Evolutionary conservation across 2,797 vertebrate species (phyloP).

Genomic region (Fringilla coelebs): DNA sequence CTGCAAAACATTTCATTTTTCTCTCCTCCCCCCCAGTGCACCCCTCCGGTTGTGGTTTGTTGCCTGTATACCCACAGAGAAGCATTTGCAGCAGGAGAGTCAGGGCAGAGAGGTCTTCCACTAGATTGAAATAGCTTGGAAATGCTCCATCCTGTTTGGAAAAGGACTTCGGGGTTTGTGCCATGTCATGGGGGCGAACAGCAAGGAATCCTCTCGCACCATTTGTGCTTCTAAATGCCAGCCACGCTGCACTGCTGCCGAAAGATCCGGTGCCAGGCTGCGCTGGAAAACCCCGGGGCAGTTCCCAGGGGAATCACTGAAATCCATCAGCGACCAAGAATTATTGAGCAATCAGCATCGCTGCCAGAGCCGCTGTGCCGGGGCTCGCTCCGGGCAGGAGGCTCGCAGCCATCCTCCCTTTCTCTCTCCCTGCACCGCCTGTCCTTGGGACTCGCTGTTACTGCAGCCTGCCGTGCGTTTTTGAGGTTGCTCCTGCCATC

Average conservation of each 20-base stretch:
- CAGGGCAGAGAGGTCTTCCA: not conserved
- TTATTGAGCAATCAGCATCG: not conserved
- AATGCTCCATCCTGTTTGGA: not conserved
- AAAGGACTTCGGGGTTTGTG: not conserved
- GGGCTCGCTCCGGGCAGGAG: not conserved
- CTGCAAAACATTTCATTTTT: not conserved
- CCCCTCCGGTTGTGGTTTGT: not conserved
- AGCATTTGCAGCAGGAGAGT: not conserved
- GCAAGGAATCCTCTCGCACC: not conserved
- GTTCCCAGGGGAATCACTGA: not conserved
- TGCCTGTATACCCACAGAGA: not conserved
- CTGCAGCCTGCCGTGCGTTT: not conserved
- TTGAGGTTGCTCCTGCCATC: not conserved
- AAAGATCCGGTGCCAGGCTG: not conserved
- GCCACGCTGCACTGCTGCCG: accelerated
- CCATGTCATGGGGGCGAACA: not conserved
- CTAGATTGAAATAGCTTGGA: not conserved
- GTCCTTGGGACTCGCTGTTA: not conserved
- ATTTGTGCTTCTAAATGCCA: not conserved
- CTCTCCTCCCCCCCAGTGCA: not conserved
- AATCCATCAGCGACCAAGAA: not conserved
- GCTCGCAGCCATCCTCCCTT: not conserved
- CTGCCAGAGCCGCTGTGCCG: not conserved
- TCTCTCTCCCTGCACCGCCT: not conserved
- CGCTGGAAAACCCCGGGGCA: not conserved